These are phyloP conservation scores for Manis javanica DNA, from an alignment of 2,797 vertebrate species.

Conservation along the genomic window DNA sequence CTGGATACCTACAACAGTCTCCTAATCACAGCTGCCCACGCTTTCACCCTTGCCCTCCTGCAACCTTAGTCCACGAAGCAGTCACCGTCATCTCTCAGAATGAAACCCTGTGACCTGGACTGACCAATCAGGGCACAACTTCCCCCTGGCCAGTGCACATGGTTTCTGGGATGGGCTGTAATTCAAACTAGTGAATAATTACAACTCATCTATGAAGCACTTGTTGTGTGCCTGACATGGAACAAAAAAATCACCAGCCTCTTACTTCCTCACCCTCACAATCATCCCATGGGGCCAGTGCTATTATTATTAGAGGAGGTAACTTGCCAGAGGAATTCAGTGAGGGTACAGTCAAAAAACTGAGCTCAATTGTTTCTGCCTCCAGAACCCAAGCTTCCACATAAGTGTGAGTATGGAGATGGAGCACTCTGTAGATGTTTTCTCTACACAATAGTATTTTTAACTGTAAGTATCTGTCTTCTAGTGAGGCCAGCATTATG, in stretches of 20 bases:
- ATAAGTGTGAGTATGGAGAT: neutral
- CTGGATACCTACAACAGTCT: neutral
- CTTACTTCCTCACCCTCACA: neutral
- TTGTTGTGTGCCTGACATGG: neutral
- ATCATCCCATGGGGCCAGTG: neutral
- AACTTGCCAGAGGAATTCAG: neutral
- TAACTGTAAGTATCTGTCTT: neutral
- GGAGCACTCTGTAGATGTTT: neutral
- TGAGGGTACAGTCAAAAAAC: neutral
- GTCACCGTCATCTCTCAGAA: neutral
- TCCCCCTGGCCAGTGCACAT: too few species aligned
- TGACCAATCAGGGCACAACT: neutral
- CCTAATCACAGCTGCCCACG: neutral
- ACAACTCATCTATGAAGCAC: neutral
- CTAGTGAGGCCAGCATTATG: neutral
- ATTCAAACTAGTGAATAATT: slow-evolving; percentile 20
- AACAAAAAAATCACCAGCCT: neutral
- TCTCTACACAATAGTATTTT: neutral
- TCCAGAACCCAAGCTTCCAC: neutral
- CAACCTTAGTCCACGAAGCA: too few species aligned
- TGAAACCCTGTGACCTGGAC: neutral
- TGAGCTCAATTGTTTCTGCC: neutral
- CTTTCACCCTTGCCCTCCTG: neutral
- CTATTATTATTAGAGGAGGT: neutral
- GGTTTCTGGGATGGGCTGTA: neutral